Evolutionary conservation across 2,113 vertebrate species (phyloP).

Genomic region (Pachycephala philippinensis): DNA sequence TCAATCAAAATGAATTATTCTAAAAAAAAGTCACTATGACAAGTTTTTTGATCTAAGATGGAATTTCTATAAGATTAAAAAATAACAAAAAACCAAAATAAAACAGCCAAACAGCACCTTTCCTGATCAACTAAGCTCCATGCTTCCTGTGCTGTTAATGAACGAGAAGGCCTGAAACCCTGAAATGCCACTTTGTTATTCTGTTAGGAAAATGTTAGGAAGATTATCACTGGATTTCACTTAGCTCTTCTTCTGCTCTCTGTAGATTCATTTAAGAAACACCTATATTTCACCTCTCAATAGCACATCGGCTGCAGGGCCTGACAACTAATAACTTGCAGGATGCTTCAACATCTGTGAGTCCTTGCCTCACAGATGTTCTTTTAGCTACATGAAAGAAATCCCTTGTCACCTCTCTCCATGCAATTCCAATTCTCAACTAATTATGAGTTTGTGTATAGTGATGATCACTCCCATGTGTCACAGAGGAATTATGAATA

Average conservation of each 20-base stretch:
- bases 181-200: neutral
- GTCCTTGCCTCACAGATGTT: conserved; percentile 49
- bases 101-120: neutral
- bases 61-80: neutral
- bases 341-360: conserved; percentile 50
- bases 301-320: neutral
- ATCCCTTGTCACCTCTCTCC: conserved; percentile 53
- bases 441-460: conserved; percentile 49
- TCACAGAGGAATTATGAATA: conserved; percentile 36
- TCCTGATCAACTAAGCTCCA: neutral
- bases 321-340: conserved; percentile 21
- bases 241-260: neutral
- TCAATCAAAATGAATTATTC: neutral
- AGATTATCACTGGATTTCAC: neutral
- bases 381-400: conserved; percentile 47
- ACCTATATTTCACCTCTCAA: conserved; percentile 1
- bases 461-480: conserved; percentile 55
- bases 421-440: conserved; percentile 48
- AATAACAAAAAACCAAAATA: neutral
- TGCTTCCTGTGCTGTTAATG: neutral
- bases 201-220: neutral
- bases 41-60: neutral
- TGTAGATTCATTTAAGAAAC: neutral
- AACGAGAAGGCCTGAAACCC: neutral
- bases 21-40: neutral